Conservation (phyloP, 2,113 vertebrate species). For the Lucifuga dentata region DNA sequence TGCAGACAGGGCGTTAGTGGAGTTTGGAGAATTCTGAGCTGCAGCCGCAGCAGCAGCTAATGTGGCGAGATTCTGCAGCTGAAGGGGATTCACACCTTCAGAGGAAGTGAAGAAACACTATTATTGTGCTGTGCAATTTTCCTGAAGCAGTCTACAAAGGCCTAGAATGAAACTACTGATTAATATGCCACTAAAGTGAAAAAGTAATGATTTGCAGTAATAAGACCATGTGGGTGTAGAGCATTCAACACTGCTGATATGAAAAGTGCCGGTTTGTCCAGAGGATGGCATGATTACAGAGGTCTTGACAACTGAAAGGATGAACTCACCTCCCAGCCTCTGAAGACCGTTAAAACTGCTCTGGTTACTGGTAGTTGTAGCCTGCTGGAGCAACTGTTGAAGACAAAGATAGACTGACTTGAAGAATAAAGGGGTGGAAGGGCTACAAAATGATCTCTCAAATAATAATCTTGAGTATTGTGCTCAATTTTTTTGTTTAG, state of each 20-base stretch:
- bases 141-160: neutral
- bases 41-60: constrained; percentile 93
- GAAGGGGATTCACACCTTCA: constrained; percentile 93
- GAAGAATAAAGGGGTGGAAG: neutral
- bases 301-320: neutral
- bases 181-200: constrained; percentile 38
- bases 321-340: constrained; percentile 93
- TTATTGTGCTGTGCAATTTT: neutral
- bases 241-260: constrained; percentile 29
- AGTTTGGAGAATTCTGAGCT: constrained; percentile 92
- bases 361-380: constrained; percentile 94
- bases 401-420: constrained; percentile 12
- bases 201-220: constrained; percentile 24
- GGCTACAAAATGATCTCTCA: neutral
- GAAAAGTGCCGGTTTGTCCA: constrained; percentile 10
- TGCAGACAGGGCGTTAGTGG: constrained; percentile 89
- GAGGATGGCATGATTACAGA: neutral
- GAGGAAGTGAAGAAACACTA: constrained; percentile 21
- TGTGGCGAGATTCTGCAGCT: constrained; percentile 96
- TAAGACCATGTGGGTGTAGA: constrained; percentile 8
- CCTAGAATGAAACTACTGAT: constrained; percentile 7
- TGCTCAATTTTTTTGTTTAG: too few species aligned
- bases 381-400: constrained; percentile 93
- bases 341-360: constrained; percentile 93
- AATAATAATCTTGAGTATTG: neutral